Conservation (phyloP, 2,888 invertebrate genomes). For the Mechanitis mazaeus region DNA sequence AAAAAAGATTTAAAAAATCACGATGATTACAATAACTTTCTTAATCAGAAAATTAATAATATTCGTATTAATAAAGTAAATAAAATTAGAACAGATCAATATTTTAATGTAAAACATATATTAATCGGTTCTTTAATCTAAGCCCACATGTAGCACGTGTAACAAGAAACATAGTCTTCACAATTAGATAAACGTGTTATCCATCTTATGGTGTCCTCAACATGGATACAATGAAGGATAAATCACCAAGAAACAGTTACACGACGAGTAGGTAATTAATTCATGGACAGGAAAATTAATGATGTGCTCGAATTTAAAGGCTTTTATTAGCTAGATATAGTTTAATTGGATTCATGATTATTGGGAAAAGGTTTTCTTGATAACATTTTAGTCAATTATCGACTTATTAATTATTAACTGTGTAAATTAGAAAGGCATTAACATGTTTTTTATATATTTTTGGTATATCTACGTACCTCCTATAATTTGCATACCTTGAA, state of each 20-base stretch:
- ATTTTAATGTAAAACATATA: too few relatives aligned
- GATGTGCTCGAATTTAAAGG: constrained; percentile 8
- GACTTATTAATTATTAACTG: too few relatives aligned
- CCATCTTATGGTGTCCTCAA: constrained; percentile 14
- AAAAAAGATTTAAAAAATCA: too few relatives aligned
- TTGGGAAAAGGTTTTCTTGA: not conserved
- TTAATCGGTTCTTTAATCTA: not conserved
- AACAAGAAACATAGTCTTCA: constrained; percentile 5
- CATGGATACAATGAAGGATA: constrained; percentile 13
- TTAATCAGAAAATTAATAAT: too few relatives aligned
- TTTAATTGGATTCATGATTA: not conserved
- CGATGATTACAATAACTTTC: too few relatives aligned
- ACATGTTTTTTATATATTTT: too few relatives aligned
- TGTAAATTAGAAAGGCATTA: too few relatives aligned
- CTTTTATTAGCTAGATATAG: not conserved
- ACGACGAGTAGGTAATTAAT: constrained; percentile 14
- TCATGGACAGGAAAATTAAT: constrained; percentile 10
- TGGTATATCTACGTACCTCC: too few relatives aligned
- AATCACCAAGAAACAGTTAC: constrained; percentile 14
- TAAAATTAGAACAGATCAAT: too few relatives aligned
- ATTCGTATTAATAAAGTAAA: too few relatives aligned
- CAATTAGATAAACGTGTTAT: constrained; percentile 11
- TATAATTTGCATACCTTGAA: too few relatives aligned
- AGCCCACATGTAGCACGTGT: not conserved
- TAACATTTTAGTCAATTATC: not conserved